Conservation (phyloP, 2,113 vertebrate genomes). For the Rhinopithecus roxellana region DNA sequence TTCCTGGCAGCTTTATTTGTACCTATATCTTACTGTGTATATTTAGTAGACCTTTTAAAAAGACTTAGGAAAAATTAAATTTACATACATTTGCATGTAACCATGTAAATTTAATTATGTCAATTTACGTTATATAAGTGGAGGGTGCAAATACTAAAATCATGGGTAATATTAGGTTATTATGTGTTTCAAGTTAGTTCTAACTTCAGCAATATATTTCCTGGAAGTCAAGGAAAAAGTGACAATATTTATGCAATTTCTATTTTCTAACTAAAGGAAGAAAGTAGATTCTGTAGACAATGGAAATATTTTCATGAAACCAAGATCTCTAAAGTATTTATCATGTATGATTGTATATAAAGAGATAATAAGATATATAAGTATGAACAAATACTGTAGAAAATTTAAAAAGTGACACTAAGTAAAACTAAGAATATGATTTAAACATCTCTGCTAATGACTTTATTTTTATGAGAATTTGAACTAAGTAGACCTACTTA, state of each 20-base stretch:
- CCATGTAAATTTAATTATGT: not conserved
- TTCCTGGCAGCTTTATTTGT: not conserved
- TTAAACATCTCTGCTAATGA: not conserved
- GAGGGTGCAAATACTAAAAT: not conserved
- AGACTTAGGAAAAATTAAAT: not conserved
- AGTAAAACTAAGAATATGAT: not conserved
- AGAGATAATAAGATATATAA: not conserved
- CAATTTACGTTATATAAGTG: not conserved
- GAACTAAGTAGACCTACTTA: not conserved
- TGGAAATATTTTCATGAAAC: not conserved
- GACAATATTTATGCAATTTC: not conserved
- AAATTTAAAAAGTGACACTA: not conserved
- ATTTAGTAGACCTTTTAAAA: not conserved
- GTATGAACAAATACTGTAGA: not conserved
- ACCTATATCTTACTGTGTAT: not conserved
- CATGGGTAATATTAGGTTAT: not conserved
- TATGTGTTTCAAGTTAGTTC: not conserved
- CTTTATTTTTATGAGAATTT: not conserved
- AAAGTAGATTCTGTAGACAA: not conserved
- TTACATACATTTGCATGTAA: not conserved
- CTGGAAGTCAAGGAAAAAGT: not conserved
- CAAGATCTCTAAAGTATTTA: not conserved
- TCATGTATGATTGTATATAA: not conserved
- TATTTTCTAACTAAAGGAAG: not conserved
- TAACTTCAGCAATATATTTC: not conserved